Conservation (phyloP, 2,888 invertebrate genomes). For the Nezara viridula region DNA sequence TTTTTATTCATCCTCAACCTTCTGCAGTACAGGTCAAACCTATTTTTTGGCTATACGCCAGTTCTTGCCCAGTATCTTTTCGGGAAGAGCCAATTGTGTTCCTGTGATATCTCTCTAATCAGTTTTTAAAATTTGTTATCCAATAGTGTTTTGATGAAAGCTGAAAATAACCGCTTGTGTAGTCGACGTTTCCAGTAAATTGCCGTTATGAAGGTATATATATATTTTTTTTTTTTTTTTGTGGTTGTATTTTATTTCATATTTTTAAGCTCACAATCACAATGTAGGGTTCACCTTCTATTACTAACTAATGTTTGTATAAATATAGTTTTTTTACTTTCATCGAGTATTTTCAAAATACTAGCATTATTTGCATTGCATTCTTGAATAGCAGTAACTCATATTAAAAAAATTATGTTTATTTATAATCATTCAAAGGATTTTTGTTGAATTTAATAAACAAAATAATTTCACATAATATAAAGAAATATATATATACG, state of each 20-base stretch:
- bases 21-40: constrained; percentile 41
- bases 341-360: not conserved
- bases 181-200: not conserved
- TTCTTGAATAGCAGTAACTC: not conserved
- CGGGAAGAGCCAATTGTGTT: not conserved
- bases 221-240: not conserved
- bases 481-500: not conserved
- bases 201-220: not conserved
- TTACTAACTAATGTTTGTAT: not conserved
- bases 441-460: not conserved
- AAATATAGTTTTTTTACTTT: not conserved
- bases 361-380: too few species aligned
- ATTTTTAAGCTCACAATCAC: not conserved
- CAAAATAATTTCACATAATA: not conserved
- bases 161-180: not conserved
- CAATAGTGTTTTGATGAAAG: not conserved
- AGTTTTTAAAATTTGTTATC: too few species aligned
- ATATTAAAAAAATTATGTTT: too few species aligned
- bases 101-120: not conserved
- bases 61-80: constrained; percentile 3
- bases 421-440: not conserved
- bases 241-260: not conserved
- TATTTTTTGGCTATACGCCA: constrained; percentile 25
- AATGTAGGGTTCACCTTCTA: not conserved
- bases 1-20: constrained; percentile 44